phyloP scores from a whole-genome alignment of 2,113 vertebrate genomes.

The Coptodon bakossiorum region DNA sequence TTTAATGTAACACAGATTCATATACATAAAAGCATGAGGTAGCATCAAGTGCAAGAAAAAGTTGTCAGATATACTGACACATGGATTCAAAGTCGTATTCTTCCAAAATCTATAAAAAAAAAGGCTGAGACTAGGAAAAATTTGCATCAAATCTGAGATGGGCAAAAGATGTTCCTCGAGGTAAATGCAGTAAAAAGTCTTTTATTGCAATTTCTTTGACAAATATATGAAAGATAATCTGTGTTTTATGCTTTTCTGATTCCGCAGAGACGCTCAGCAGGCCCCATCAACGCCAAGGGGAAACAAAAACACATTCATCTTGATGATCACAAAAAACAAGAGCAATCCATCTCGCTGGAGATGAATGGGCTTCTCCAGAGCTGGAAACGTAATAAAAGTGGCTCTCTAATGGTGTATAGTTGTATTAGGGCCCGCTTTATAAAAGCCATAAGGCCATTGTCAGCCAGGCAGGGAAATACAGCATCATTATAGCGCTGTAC shows the following conservation, averaged over 20 bases:
- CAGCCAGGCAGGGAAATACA: conserved; percentile 6
- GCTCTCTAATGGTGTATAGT: conserved; percentile 47
- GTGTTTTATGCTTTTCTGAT: background rate
- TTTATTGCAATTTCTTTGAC: background rate
- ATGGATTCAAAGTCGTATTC: rapidly evolving
- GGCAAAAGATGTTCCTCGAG: background rate
- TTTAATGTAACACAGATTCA: background rate
- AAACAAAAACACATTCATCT: conserved; percentile 42
- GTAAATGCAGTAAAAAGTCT: background rate
- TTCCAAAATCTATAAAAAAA: background rate
- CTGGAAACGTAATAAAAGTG: conserved; percentile 62
- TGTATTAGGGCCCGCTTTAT: conserved; percentile 45
- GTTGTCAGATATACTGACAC: background rate
- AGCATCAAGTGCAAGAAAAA: background rate
- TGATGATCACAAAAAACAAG: conserved; percentile 27
- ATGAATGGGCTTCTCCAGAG: conserved; percentile 44
- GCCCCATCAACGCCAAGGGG: background rate
- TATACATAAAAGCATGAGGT: background rate
- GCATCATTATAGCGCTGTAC: conserved; percentile 44
- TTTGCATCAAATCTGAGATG: background rate
- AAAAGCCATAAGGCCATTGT: conserved; percentile 48
- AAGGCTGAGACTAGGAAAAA: background rate
- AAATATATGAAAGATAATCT: background rate
- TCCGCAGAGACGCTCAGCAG: background rate
- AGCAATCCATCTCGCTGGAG: conserved; percentile 44